Conservation (phyloP, 2,888 invertebrate genomes). For the Morpho deidamia region DNA sequence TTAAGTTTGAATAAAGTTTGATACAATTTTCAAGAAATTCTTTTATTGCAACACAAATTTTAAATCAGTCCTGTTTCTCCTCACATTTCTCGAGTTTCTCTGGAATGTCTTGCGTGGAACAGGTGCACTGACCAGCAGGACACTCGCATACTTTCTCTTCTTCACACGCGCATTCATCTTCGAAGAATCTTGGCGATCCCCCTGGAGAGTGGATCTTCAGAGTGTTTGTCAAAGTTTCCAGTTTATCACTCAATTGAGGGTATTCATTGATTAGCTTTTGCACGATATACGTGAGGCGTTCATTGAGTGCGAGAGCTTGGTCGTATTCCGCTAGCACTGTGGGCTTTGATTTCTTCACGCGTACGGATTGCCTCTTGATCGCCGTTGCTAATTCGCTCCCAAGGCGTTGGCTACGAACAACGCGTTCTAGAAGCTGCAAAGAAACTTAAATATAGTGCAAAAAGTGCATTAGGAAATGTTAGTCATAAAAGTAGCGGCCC, state of each 20-base stretch:
- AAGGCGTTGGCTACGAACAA: slow-evolving; percentile 84
- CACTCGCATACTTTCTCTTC: slow-evolving; percentile 2
- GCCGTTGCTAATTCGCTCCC: slow-evolving; percentile 78
- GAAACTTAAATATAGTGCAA: no score
- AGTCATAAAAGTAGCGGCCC: no score
- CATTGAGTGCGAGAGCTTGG: slow-evolving; percentile 78
- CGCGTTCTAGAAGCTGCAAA: slow-evolving; percentile 68
- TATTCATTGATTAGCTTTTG: slow-evolving; percentile 79
- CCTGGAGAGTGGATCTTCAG: slow-evolving; percentile 58
- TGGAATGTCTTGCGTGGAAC: slow-evolving; percentile 30
- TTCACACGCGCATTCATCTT: slow-evolving; percentile 27
- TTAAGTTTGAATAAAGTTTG: slow-evolving; percentile 13
- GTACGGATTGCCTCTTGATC: slow-evolving; percentile 56
- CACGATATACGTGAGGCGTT: slow-evolving; percentile 76
- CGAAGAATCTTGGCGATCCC: slow-evolving; percentile 39
- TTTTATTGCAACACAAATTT: slow-evolving; percentile 13
- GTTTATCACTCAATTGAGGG: slow-evolving; percentile 71
- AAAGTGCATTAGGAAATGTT: no score
- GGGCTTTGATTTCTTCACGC: slow-evolving; percentile 59
- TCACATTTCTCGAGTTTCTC: slow-evolving; percentile 37
- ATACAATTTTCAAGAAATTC: background rate
- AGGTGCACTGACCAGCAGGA: background rate
- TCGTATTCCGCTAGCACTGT: slow-evolving; percentile 75
- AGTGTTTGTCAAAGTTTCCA: slow-evolving; percentile 65
- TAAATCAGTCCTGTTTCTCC: background rate